Base-by-base conservation (phyloP, 1,140 invertebrate species). In the Zophobas morio region DNA sequence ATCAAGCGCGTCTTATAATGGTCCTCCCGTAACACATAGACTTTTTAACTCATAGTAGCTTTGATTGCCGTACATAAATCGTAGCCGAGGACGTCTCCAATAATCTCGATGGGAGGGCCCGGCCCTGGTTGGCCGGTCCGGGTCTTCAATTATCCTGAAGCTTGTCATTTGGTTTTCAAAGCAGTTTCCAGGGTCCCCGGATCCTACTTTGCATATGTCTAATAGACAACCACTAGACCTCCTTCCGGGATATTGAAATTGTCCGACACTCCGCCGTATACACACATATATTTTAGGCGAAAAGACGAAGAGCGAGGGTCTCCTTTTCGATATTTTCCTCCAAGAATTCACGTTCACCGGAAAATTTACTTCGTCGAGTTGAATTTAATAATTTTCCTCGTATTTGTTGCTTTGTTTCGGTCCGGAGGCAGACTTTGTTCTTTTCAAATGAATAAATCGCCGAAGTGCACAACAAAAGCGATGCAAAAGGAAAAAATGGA, bases 161-260 rank as follows among this genome's bases (percentile, higher is more conserved):
- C 76, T 77, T 77, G 70, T 77, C 76, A 77, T 77, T 77, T 77
- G 76, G 70, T 77, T 77, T 77, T 77, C 76, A 77, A 77, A 77
- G 76, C 42, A 77, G 76, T 70, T 70, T 20, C 37, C 56, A 46
- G 53, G 57, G 76, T 8, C 35, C 66, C 51, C n/a, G 49, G 70
- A 53, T 54, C 42, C 60, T 51, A 53, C 46, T 77, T 77, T 77
- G 70, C 76, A 77, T 77, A 77, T 73, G 70, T 70, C 70, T 77
- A 49, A 73, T 77, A 57, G 63, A 66, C 60, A 66, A 66, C 60
- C 60, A 66, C 60, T 66, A 66, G 60, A 66, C 60, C 39, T 42
- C 60, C 60, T 66, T 46, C 60, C 60, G 42, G 60, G 39, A 66
- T 66, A 66, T 66, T 66, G 60, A 66, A 66, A 66, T 66, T 66